Evolutionary conservation across 2,797 vertebrate species (phyloP).

Genomic region (Acanthis flammea): DNA sequence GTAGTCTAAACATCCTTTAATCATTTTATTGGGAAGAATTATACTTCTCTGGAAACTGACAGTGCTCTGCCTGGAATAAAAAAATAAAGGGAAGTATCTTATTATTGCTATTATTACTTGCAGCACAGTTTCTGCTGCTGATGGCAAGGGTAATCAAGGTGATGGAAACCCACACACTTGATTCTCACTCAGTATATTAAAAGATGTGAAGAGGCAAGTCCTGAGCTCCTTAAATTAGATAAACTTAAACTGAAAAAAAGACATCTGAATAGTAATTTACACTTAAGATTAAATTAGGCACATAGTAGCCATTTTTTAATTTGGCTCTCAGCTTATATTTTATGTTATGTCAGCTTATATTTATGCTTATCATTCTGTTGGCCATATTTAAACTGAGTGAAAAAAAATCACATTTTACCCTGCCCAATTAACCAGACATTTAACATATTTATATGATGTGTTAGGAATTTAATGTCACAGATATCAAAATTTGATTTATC

Average conservation of each 20-base stretch:
- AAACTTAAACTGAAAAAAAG: neutral
- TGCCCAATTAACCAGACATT: neutral
- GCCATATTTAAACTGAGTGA: neutral
- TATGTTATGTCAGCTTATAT: neutral
- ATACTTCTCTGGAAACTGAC: neutral
- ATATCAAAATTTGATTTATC: neutral
- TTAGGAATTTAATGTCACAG: neutral
- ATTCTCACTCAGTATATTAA: neutral
- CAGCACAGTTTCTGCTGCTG: constrained; percentile 3
- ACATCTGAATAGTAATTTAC: neutral
- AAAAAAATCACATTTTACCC: neutral
- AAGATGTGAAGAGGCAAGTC: neutral
- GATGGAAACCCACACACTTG: constrained; percentile 10
- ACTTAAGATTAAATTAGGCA: neutral
- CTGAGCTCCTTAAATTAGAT: neutral
- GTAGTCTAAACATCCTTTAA: neutral
- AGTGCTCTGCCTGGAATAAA: neutral
- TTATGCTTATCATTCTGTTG: neutral
- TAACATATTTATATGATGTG: neutral
- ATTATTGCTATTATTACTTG: neutral
- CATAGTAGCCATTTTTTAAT: neutral
- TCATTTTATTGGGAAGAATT: neutral
- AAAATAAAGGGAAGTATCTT: neutral
- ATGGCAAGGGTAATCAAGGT: constrained; percentile 5
- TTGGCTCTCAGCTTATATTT: neutral